A percentile compares a stretch with the other conserved stretches of the same genome.
These are phyloP conservation scores for Neuroterus valhalla DNA, from an alignment of 1,140 invertebrate species.

Conservation along the genomic window DNA sequence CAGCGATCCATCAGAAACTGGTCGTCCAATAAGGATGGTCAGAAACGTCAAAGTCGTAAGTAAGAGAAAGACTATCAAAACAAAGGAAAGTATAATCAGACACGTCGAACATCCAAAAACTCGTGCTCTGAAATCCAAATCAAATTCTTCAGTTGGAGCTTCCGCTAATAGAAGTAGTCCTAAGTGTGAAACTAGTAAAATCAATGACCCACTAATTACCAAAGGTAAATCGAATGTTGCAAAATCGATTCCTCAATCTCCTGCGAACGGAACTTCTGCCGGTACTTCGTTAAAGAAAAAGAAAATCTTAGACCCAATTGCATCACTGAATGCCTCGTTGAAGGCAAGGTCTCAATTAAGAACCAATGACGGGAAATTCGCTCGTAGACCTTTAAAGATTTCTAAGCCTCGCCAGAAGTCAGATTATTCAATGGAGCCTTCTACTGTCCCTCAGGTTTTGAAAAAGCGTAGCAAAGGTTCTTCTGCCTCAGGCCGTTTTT, in stretches of 20 bases:
- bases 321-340: constrained; percentile 59
- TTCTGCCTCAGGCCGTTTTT: constrained; percentile 22
- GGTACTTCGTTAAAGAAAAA: constrained; percentile 45
- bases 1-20: constrained; percentile 34
- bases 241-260: not conserved
- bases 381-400: constrained; percentile 38
- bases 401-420: constrained; percentile 46
- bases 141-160: not conserved
- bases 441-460: constrained; percentile 10
- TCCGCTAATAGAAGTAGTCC: not conserved
- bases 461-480: constrained; percentile 39
- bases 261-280: not conserved
- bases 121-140: constrained; percentile 38
- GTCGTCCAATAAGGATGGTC: constrained; percentile 43
- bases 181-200: constrained; percentile 1
- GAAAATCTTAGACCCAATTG: constrained; percentile 49
- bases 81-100: constrained; percentile 37
- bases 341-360: constrained; percentile 64
- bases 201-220: not conserved
- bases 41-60: constrained; percentile 56
- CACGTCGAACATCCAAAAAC: constrained; percentile 35
- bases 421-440: not conserved
- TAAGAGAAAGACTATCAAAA: constrained; percentile 63
- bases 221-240: constrained; percentile 5
- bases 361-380: constrained; percentile 67